These are phyloP conservation scores for Congeria kusceri DNA, from an alignment of 2,888 invertebrate species.

Conservation along the genomic window DNA sequence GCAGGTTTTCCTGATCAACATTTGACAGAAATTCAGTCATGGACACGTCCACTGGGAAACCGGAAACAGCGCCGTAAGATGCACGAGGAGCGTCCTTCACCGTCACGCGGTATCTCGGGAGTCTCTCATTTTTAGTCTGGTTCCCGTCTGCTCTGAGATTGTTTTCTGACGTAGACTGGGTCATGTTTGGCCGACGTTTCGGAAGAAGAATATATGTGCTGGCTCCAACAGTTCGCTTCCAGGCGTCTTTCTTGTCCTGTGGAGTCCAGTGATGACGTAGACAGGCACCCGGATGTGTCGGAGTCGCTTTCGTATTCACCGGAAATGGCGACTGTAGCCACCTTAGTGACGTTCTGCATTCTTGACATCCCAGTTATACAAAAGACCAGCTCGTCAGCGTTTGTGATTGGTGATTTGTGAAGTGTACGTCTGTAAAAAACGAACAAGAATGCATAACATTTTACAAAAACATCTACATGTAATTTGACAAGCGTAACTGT, in stretches of 20 bases:
- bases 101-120: conserved; percentile 50
- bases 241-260: conserved; percentile 57
- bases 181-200: conserved; percentile 39
- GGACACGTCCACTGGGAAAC: background rate
- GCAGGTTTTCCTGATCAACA: background rate
- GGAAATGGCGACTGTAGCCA: background rate
- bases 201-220: conserved; percentile 6
- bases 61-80: conserved; percentile 9
- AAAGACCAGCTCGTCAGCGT: too few species aligned
- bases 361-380: background rate
- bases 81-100: conserved; percentile 24
- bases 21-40: background rate
- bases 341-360: background rate
- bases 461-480: too few species aligned
- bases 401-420: too few species aligned
- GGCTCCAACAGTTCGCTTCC: conserved; percentile 50
- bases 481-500: too few species aligned
- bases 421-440: too few species aligned
- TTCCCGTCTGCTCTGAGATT: conserved; percentile 17
- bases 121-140: background rate
- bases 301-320: conserved; percentile 51
- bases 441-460: too few species aligned
- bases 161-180: conserved; percentile 39
- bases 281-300: conserved; percentile 48
- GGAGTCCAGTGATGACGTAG: conserved; percentile 60